phyloP scores from a whole-genome alignment of 1,140 invertebrate species.

The Eupristina koningsbergeri region DNA sequence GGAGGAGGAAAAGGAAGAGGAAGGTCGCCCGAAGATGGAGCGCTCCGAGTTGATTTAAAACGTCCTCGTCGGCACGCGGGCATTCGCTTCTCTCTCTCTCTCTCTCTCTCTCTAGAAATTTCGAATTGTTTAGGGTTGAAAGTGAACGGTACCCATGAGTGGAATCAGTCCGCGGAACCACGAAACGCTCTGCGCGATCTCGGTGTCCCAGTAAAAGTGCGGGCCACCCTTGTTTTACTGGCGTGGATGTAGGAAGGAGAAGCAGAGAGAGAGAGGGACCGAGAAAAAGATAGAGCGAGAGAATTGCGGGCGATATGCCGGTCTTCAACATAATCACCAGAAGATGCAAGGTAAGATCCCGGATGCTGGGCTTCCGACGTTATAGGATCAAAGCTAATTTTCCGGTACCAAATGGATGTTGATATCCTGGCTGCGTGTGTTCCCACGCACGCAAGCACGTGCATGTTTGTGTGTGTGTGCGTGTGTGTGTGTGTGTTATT shows the following conservation, averaged over 20 bases:
- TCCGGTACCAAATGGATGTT: neutral
- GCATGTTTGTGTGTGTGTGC: neutral
- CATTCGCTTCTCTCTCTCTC: neutral
- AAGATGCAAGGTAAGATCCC: conserved; percentile 73
- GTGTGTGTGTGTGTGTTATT: neutral
- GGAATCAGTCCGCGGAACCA: neutral
- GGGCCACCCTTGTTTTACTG: neutral
- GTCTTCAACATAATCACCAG: conserved; percentile 75
- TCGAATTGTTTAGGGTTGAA: neutral
- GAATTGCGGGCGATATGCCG: conserved; percentile 65
- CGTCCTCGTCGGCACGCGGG: neutral
- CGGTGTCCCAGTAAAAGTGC: neutral
- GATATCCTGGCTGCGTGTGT: neutral
- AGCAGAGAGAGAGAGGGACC: too few species aligned
- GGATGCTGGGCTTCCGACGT: neutral
- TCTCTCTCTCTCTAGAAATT: neutral
- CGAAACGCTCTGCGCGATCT: neutral
- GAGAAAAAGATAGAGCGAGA: too few species aligned
- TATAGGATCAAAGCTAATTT: neutral
- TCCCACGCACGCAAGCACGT: too few species aligned
- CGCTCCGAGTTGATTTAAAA: conserved; percentile 13
- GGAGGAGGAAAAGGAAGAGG: neutral
- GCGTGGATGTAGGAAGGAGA: neutral
- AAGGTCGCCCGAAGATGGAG: conserved; percentile 6
- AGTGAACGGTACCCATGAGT: neutral